Conservation (phyloP, 2,113 vertebrate species). For the Fregetta grallaria region DNA sequence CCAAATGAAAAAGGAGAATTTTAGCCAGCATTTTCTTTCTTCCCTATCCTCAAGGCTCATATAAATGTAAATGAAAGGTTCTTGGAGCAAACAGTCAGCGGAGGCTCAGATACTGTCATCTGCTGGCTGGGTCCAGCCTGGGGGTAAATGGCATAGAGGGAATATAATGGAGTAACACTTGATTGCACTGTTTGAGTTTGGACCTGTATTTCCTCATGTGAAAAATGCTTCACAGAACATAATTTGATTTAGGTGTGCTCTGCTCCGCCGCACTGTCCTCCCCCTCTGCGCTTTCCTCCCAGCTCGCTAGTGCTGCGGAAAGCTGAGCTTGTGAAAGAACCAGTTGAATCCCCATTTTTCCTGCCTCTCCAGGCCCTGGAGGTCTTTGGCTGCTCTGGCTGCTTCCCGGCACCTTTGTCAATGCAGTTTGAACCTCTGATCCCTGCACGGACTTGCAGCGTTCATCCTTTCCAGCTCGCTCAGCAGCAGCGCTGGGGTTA, state of each 20-base stretch:
- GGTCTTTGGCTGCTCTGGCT: background rate
- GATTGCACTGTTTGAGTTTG: background rate
- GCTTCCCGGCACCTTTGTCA: background rate
- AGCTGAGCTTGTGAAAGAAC: background rate
- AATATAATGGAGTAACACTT: background rate
- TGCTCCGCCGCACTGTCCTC: fast-evolving
- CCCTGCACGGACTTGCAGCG: background rate
- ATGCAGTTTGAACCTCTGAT: background rate
- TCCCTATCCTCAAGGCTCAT: background rate
- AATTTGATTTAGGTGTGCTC: background rate
- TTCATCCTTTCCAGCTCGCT: background rate
- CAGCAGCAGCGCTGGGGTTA: background rate
- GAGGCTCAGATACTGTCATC: background rate
- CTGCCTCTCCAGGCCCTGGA: background rate
- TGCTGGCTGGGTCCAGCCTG: background rate
- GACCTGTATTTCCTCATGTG: background rate
- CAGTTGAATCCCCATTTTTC: background rate
- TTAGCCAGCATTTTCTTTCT: background rate
- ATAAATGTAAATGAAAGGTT: background rate
- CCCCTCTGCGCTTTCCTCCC: background rate
- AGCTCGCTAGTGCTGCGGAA: background rate
- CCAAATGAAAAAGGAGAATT: background rate
- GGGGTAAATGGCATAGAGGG: background rate
- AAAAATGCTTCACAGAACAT: background rate
- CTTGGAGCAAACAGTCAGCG: background rate